A percentile compares a stretch with the other conserved stretches of the same genome.
These are phyloP conservation scores for Drosophila mercatorum DNA, from an alignment of 2,888 invertebrate genomes.

Conservation along the genomic window DNA sequence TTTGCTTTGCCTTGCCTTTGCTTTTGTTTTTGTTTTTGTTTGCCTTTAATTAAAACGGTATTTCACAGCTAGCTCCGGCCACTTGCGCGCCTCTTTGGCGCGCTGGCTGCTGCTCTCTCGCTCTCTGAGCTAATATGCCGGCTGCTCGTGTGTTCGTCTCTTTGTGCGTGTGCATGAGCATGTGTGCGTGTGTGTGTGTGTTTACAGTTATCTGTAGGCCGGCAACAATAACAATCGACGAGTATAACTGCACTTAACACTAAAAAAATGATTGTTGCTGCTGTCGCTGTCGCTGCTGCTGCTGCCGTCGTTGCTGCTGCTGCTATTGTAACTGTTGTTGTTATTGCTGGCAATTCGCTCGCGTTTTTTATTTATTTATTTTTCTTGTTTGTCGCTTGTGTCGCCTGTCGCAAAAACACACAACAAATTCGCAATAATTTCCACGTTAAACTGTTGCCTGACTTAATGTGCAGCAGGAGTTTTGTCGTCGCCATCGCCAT, in stretches of 20 bases:
- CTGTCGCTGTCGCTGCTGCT: conserved; percentile 12
- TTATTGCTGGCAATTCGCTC: conserved; percentile 15
- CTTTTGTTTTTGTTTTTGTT: conserved; percentile 26
- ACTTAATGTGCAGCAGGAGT: conserved; percentile 80
- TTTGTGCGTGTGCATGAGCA: neutral
- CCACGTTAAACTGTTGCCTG: conserved; percentile 83
- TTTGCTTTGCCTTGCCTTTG: conserved; percentile 14
- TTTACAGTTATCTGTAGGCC: conserved; percentile 20
- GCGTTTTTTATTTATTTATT: conserved; percentile 18
- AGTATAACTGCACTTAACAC: conserved; percentile 54
- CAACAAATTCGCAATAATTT: conserved; percentile 84
- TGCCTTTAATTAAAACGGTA: conserved; percentile 40
- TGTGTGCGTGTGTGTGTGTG: conserved; percentile 4
- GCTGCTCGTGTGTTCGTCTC: conserved; percentile 17
- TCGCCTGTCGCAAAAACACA: conserved; percentile 73
- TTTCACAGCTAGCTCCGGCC: conserved; percentile 33
- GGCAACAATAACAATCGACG: conserved; percentile 41
- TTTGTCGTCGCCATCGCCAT: conserved; percentile 75
- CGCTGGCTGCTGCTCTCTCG: conserved; percentile 18
- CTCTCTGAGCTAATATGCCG: conserved; percentile 53
- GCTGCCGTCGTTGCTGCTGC: neutral
- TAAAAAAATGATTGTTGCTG: conserved; percentile 40
- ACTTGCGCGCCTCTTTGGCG: conserved; percentile 25
- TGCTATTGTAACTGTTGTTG: conserved; percentile 1
- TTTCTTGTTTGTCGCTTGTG: conserved; percentile 38